Conservation (phyloP, 2,888 invertebrate genomes). For the Cabera pusaria region DNA sequence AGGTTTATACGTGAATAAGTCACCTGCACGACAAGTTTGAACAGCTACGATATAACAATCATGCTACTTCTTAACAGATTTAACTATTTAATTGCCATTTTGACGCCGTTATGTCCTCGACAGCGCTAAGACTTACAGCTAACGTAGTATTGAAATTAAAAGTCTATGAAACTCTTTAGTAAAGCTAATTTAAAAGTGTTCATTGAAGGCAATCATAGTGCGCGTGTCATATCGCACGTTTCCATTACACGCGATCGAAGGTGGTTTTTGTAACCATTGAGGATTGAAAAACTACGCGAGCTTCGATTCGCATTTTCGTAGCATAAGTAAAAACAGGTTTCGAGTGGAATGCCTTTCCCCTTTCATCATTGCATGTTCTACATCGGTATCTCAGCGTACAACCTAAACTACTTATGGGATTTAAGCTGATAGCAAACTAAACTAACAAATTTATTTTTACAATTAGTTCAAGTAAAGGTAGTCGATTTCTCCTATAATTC, state of each 20-base stretch:
- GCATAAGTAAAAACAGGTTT: slow-evolving; percentile 3
- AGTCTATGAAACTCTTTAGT: too few species aligned
- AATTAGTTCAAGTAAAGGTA: too few species aligned
- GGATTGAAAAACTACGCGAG: background rate
- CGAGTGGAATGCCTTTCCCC: slow-evolving; percentile 1
- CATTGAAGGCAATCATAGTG: slow-evolving; percentile 7
- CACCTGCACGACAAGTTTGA: slow-evolving; percentile 16
- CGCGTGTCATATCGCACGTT: slow-evolving; percentile 9
- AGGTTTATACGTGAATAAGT: slow-evolving; percentile 26
- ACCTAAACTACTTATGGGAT: too few species aligned
- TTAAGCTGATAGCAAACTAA: too few species aligned
- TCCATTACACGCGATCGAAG: slow-evolving; percentile 11
- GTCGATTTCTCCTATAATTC: too few species aligned
- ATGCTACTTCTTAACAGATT: too few species aligned
- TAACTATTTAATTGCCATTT: background rate
- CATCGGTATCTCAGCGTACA: background rate
- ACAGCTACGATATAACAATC: too few species aligned
- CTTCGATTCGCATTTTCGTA: slow-evolving; percentile 4
- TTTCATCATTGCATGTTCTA: background rate
- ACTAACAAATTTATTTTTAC: too few species aligned
- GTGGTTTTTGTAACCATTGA: slow-evolving; percentile 6
- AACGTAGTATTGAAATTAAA: too few species aligned
- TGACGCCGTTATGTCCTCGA: slow-evolving; percentile 5
- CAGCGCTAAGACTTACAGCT: too few species aligned
- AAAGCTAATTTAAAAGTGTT: too few species aligned